A percentile compares a stretch with the other conserved stretches of the same genome.
Conservation (phyloP, 2,888 invertebrate species). For the Drosophila helvetica region DNA sequence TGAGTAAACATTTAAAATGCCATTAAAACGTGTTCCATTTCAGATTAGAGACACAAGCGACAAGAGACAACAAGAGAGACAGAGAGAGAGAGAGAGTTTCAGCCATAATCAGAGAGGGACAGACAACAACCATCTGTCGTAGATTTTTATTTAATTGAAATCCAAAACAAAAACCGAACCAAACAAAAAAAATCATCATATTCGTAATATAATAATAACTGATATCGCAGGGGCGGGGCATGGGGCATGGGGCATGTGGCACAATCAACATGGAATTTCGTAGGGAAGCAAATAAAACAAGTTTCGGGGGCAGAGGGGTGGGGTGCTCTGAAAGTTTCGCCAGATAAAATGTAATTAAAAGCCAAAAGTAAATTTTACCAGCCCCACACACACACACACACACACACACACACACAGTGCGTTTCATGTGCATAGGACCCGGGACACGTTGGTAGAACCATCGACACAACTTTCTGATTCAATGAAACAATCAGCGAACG, state of each 20-base stretch:
- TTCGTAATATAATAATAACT: constrained; percentile 52
- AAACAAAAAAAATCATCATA: background rate
- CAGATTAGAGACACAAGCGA: constrained; percentile 54
- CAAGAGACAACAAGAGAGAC: background rate
- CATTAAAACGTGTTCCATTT: constrained; percentile 62
- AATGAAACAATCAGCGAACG: too few relatives aligned
- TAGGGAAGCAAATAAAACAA: constrained; percentile 41
- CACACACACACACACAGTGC: too few relatives aligned
- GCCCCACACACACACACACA: too few relatives aligned
- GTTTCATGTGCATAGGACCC: background rate
- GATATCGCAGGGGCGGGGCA: constrained; percentile 43
- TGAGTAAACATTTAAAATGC: constrained; percentile 65
- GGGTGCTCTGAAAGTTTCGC: constrained; percentile 59
- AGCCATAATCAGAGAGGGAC: background rate
- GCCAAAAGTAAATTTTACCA: constrained; percentile 40
- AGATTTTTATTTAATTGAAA: constrained; percentile 69
- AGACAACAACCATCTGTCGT: constrained; percentile 20
- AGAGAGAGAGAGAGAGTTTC: constrained; percentile 11
- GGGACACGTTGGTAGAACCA: background rate
- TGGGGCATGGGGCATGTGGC: constrained; percentile 8
- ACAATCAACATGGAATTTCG: constrained; percentile 44
- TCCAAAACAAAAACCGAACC: constrained; percentile 16
- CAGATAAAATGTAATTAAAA: constrained; percentile 77
- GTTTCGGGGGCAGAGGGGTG: constrained; percentile 16
- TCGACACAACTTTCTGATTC: too few relatives aligned